Evolutionary conservation across 1,140 invertebrate species (phyloP), one percentile per base, ranked within the genome.

Genomic region (Monomorium pharaonis): DNA sequence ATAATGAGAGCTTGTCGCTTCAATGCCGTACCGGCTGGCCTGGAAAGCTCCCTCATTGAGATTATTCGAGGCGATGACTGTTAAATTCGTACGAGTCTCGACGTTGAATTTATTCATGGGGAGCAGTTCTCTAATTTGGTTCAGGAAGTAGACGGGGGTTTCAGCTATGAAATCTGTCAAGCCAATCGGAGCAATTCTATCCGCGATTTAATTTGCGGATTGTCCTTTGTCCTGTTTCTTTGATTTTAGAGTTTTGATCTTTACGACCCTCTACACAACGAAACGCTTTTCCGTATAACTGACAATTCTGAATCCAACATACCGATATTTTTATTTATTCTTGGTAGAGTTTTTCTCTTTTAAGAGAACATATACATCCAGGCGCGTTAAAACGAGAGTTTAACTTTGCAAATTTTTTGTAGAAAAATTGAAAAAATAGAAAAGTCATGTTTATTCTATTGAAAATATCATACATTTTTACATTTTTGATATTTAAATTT

Each of bases 1-100:
- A 91, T 93, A 94, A 93, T 86, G 90, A 93, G 87, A 44, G 58
- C 81, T 85, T 83, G 67, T 78, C 74, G 56, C 78, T 58, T 86
- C 65, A 75, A 81, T 72, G 67, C 37, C 37, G 69, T 70, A 30
- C 51, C 54, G 37, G n/a, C 51, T 42, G 62, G 21, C 30, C 49
- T 44, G 44, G 70, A 74, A 54, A 67, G 69, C 84, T 18, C 30
- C 67, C 37, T 63, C 83, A 54, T 72, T 47, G 37, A 51, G 65
- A 80, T 86, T 86, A 70, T 63, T 63, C 56, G 84, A 60, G 37
- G 51, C 81, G 69, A 83, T 49, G 72, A 78, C 83, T 76, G 72
- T 76, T 76, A 84, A 84, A 84, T 84, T 84, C 84, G 76, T 85
- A 88, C 60, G 86, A 88, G 76, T 70, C 85, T 44, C 16, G 69